Conservation (phyloP, 2,797 vertebrate genomes). For the Garrulus glandarius region DNA sequence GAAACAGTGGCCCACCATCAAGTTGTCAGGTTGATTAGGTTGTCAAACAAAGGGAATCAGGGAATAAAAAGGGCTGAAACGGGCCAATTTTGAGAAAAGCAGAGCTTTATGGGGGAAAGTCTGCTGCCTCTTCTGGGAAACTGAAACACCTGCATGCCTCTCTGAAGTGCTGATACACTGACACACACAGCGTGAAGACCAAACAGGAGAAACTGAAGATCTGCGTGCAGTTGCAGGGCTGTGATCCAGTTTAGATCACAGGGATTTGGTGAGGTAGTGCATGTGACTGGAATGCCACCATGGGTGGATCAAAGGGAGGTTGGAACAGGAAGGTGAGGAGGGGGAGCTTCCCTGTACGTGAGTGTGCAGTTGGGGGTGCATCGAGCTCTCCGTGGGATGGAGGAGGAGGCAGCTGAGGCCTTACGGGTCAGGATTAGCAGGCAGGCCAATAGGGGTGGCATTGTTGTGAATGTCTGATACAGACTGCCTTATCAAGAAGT, state of each 20-base stretch:
- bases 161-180: not conserved
- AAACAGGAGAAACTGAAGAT: not conserved
- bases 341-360: not conserved
- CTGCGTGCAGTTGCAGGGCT: not conserved
- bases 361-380: not conserved
- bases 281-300: fast-evolving
- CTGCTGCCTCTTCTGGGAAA: not conserved
- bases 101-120: not conserved
- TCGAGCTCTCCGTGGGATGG: not conserved
- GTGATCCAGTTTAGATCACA: not conserved
- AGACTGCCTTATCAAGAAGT: not conserved
- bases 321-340: not conserved
- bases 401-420: not conserved
- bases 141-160: fast-evolving
- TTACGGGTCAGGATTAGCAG: not conserved
- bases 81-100: not conserved
- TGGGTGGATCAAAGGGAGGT: not conserved
- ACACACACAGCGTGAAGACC: too few relatives aligned
- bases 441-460: fast-evolving
- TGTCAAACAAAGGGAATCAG: not conserved
- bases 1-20: not conserved
- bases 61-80: not conserved
- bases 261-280: not conserved
- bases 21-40: not conserved
- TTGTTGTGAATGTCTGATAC: not conserved